Conservation (phyloP, 2,113 vertebrate species). For the Lasiurus cinereus region DNA sequence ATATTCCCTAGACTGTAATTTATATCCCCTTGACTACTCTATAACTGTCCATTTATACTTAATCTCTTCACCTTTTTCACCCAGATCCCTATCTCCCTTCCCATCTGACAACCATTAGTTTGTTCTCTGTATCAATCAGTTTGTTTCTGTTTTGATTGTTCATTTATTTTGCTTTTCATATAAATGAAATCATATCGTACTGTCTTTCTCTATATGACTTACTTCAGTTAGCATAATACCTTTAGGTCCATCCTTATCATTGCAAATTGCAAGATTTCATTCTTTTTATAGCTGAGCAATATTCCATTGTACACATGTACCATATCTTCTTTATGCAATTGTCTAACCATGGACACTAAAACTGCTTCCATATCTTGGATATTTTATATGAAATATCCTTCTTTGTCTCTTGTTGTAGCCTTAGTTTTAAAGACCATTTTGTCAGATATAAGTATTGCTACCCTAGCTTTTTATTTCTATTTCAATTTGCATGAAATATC, state of each 20-base stretch:
- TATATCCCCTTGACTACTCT: neutral
- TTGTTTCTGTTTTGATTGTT: neutral
- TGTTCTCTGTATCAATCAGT: neutral
- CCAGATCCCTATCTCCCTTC: neutral
- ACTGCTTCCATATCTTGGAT: neutral
- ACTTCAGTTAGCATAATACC: neutral
- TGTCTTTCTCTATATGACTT: neutral
- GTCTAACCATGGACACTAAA: neutral
- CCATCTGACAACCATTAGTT: neutral
- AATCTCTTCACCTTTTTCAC: neutral
- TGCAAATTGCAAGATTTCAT: neutral
- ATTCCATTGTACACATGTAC: neutral
- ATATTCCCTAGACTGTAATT: neutral
- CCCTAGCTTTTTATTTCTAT: neutral
- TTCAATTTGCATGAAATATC: neutral
- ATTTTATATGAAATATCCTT: neutral
- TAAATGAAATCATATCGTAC: neutral
- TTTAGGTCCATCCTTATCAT: neutral
- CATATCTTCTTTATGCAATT: neutral
- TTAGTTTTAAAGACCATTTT: neutral
- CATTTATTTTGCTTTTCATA: neutral
- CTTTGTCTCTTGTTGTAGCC: neutral
- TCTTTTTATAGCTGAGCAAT: neutral
- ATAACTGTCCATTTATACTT: neutral
- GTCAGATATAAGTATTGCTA: neutral